These are phyloP conservation scores for Calcarius lapponicus DNA, from an alignment of 2,797 vertebrate species.

Conservation along the genomic window DNA sequence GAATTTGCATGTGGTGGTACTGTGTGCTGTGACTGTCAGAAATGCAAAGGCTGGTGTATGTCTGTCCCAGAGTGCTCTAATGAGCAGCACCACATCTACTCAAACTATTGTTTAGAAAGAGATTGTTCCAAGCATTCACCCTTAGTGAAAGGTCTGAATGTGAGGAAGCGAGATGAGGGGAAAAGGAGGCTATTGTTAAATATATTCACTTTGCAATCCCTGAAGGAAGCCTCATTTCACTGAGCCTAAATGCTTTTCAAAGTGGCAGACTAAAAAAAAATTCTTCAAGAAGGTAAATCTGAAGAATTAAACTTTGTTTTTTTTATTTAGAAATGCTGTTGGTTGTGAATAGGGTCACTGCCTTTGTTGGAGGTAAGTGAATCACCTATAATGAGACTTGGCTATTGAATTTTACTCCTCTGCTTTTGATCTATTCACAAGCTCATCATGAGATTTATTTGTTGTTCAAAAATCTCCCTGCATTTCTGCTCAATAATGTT, in stretches of 20 bases:
- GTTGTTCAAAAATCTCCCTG: conserved; percentile 49
- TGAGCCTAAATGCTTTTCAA: conserved; percentile 36
- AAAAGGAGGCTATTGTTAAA: conserved; percentile 23
- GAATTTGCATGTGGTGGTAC: conserved; percentile 36
- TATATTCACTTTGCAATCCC: not conserved
- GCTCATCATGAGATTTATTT: conserved; percentile 52
- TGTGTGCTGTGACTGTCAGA: not conserved
- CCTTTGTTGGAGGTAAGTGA: conserved; percentile 26
- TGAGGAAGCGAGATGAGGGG: conserved; percentile 13
- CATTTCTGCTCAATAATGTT: conserved; percentile 13
- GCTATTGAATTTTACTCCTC: conserved; percentile 38
- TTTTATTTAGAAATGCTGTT: conserved; percentile 38
- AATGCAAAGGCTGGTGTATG: not conserved
- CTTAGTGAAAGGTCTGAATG: conserved; percentile 42
- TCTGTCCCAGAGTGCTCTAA: not conserved
- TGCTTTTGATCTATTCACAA: conserved; percentile 52
- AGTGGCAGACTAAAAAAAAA: conserved; percentile 1
- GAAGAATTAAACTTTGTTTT: conserved; percentile 41
- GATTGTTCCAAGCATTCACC: not conserved
- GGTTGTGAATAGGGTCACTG: conserved; percentile 8
- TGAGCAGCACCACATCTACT: not conserved
- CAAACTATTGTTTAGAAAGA: conserved; percentile 3
- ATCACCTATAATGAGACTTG: conserved; percentile 26
- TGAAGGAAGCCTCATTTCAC: not conserved
- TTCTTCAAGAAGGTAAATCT: not conserved